A percentile compares a stretch with the other conserved stretches of the same genome.
phyloP scores from a whole-genome alignment of 2,888 invertebrate species.

The Lamproptera curius region DNA sequence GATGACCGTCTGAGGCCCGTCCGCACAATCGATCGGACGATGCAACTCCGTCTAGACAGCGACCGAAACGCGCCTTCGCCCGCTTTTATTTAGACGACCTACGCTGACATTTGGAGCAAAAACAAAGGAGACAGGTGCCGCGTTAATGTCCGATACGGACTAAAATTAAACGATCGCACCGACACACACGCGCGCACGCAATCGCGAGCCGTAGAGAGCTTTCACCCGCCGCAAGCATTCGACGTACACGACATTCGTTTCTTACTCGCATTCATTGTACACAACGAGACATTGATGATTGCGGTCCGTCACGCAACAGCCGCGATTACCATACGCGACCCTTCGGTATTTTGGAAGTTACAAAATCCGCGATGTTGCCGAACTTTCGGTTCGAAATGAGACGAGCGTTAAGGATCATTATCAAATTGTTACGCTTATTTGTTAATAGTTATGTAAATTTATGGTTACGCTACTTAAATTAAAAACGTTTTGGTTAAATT shows the following conservation, averaged over 20 bases:
- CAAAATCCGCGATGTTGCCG: too few species aligned
- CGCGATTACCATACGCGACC: neutral
- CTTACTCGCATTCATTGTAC: slow-evolving; percentile 45
- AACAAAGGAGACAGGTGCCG: slow-evolving; percentile 73
- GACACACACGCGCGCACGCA: slow-evolving; percentile 38
- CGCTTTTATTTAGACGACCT: slow-evolving; percentile 76
- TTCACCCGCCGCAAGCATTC: slow-evolving; percentile 58
- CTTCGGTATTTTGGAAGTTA: too few species aligned
- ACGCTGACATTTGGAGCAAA: slow-evolving; percentile 71
- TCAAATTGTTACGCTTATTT: too few species aligned
- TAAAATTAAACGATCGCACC: slow-evolving; percentile 61
- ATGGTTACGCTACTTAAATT: too few species aligned
- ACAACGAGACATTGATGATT: slow-evolving; percentile 35
- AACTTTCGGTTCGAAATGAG: too few species aligned
- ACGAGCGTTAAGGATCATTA: too few species aligned
- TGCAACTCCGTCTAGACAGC: slow-evolving; percentile 74
- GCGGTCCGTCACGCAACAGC: slow-evolving; percentile 46
- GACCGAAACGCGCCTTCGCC: slow-evolving; percentile 60
- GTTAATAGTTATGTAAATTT: too few species aligned
- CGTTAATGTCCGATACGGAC: slow-evolving; percentile 55
- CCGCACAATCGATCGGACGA: slow-evolving; percentile 75
- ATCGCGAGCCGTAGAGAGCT: slow-evolving; percentile 52
- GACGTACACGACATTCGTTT: slow-evolving; percentile 45
- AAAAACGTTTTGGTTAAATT: too few species aligned
- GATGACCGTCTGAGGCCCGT: slow-evolving; percentile 72